phyloP scores from a whole-genome alignment of 2,113 vertebrate species.

The Amblyopsis rosae region DNA sequence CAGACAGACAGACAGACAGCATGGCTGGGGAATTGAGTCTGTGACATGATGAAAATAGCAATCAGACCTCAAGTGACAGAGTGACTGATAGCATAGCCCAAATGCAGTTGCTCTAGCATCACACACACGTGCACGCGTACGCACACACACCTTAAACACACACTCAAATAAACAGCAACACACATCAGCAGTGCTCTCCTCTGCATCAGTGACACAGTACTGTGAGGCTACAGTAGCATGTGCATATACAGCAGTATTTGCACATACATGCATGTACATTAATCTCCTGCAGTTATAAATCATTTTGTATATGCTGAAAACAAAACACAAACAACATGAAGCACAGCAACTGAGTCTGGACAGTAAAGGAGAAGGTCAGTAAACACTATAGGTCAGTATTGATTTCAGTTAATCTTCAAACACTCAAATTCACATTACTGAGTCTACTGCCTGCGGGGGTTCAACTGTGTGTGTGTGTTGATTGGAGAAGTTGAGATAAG shows the following conservation, averaged over 20 bases:
- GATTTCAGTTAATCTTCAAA: neutral
- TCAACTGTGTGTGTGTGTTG: neutral
- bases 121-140: neutral
- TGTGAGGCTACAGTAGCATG: too few relatives aligned
- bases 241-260: too few relatives aligned
- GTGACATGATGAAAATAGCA: slow-evolving; percentile 37
- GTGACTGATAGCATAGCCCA: slow-evolving; percentile 26
- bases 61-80: slow-evolving; percentile 28
- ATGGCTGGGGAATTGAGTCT: neutral
- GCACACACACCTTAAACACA: neutral
- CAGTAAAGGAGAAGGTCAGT: slow-evolving; percentile 7
- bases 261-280: too few relatives aligned
- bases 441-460: neutral
- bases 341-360: neutral
- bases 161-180: neutral
- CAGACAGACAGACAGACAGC: slow-evolving; percentile 2
- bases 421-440: neutral
- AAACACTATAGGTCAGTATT: neutral
- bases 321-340: neutral
- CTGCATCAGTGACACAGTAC: neutral
- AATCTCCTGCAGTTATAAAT: too few relatives aligned
- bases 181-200: neutral
- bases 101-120: neutral
- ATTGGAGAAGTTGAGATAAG: too few relatives aligned
- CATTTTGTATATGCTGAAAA: neutral